Base-by-base conservation (phyloP, 2,888 invertebrate genomes). In the Mallateleia sp. region DNA sequence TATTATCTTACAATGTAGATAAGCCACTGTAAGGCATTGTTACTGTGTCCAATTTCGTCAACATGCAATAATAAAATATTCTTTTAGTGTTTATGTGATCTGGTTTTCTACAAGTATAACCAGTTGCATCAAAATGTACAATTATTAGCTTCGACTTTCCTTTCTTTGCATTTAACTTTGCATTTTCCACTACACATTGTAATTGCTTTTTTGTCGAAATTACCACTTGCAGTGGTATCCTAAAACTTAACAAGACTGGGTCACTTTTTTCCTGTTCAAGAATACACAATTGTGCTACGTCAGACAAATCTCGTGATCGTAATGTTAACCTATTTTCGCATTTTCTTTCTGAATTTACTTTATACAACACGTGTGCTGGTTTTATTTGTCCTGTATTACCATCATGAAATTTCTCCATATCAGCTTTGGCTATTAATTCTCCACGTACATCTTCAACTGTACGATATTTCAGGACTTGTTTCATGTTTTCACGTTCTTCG, bases 301-400 rank as follows among this genome's bases (percentile, higher is more conserved):
- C 82, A 15, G 56, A 22, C 38, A 90, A 62, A 89, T 91, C 90
- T 5, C 20, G 5, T 14, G 75, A 81, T 18, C 32, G 7, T 18
- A 80, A 15, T 38, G 45, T 32, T 8, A 71, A 28, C 20, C 78
- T 42, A 4, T 22, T 9, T 56, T 42, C 25, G n/a, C 28, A 28
- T 14, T 25, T 9, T 0, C 34, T 15, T 71, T 83, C 62, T 0
- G 85, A 80, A 22, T 69, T 80, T 7, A 52, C 45, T 56, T 85
- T 80, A 24, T 60, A 52, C 11, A 34, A 7, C 1, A 34, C 25
- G 14, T 24, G 11, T 5, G 38, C 8, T 18, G 8, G 32, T 24
- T 28, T 18, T 0, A 60, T 1, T 0, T 52, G 25, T 56, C 45
- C 50, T 1, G 54, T 24, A 24, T 79, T 6, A 14, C 69, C 75